phyloP scores from a whole-genome alignment of 1,140 invertebrate species.

The Drosophila nigrodunni region DNA sequence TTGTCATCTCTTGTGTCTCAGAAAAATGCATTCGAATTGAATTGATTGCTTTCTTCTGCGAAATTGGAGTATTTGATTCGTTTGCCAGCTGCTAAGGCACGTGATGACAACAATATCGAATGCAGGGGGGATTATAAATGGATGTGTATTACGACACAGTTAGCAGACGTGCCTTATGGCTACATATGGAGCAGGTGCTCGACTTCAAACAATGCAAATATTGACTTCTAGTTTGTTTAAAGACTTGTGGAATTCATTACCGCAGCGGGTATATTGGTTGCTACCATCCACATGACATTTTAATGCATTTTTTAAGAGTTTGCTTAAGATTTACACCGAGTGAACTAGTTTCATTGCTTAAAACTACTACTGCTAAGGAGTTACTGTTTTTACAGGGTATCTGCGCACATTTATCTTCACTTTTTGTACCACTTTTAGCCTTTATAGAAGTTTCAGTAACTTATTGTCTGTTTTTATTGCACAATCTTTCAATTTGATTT shows the following conservation, averaged over 20 bases:
- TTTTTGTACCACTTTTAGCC: too few species aligned
- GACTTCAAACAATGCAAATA: slow-evolving; percentile 14
- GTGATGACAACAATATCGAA: slow-evolving; percentile 5
- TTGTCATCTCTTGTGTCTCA: not conserved
- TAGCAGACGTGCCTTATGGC: slow-evolving; percentile 22
- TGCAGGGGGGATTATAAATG: not conserved
- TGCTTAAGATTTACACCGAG: too few species aligned
- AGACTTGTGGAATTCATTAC: slow-evolving; percentile 1
- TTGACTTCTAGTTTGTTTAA: slow-evolving; percentile 5
- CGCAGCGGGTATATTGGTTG: not conserved
- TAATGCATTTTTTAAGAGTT: not conserved
- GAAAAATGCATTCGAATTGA: not conserved
- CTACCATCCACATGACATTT: not conserved
- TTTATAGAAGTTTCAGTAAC: too few species aligned
- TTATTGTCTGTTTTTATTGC: too few species aligned
- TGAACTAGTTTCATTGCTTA: too few species aligned
- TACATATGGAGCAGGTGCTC: slow-evolving; percentile 10
- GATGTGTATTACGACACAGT: slow-evolving; percentile 9
- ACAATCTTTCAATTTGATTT: too few species aligned
- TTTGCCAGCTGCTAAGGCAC: slow-evolving; percentile 9
- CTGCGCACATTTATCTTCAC: too few species aligned
- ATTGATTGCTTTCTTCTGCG: slow-evolving; percentile 1
- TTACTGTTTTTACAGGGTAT: too few species aligned
- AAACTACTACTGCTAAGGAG: too few species aligned
- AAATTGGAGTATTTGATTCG: not conserved